These are phyloP conservation scores for Heliconius cydno DNA, from an alignment of 2,888 invertebrate species.

Conservation along the genomic window DNA sequence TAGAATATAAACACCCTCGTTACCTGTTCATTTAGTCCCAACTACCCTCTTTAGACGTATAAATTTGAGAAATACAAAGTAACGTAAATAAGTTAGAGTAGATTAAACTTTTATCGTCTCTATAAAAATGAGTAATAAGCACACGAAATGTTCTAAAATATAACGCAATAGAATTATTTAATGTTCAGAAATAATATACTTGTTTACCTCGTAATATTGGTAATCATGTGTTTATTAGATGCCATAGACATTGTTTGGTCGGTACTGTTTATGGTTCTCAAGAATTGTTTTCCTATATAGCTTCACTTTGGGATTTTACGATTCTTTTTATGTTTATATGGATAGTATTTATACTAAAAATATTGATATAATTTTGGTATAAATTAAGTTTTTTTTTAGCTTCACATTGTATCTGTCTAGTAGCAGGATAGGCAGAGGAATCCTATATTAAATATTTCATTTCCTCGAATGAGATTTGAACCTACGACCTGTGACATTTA, in stretches of 20 bases:
- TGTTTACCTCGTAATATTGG: background rate
- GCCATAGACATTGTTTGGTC: background rate
- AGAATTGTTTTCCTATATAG: background rate
- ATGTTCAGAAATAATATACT: background rate
- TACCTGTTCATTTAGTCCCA: slow-evolving; percentile 15
- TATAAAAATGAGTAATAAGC: slow-evolving; percentile 25
- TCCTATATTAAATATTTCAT: no score
- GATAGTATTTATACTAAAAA: background rate
- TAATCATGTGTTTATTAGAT: background rate
- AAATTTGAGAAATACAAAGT: slow-evolving; percentile 27
- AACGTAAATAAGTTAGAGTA: slow-evolving; percentile 22
- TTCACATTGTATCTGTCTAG: no score
- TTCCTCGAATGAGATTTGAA: no score
- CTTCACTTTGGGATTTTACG: background rate
- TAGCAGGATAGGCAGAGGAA: no score
- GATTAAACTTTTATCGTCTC: slow-evolving; percentile 25
- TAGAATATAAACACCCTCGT: slow-evolving; percentile 4
- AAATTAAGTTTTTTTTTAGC: no score
- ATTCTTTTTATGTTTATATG: background rate
- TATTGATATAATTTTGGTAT: no score
- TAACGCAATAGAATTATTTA: slow-evolving; percentile 10
- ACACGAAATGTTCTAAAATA: slow-evolving; percentile 13
- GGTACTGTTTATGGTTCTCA: background rate
- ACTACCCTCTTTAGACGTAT: slow-evolving; percentile 20
- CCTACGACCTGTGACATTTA: no score